Percentiles rank a stretch among this genome's conserved stretches.
phyloP scores from a whole-genome alignment of 2,888 invertebrate species.

The Pyrrhia umbra region DNA sequence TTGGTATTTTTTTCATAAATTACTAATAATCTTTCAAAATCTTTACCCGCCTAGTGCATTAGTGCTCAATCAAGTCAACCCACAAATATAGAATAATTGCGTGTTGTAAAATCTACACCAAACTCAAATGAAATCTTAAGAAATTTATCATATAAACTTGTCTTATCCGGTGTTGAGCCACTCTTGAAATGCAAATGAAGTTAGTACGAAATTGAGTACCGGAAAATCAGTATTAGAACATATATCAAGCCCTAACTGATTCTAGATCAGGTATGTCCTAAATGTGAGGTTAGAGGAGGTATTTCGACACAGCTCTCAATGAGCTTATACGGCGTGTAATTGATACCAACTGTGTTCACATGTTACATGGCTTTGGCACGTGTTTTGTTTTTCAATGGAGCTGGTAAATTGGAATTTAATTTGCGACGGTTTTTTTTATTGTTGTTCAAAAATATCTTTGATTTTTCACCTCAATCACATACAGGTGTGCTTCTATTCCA shows the following conservation, averaged over 20 bases:
- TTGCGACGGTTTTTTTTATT: not conserved
- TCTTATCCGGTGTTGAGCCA: conserved; percentile 34
- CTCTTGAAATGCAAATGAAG: conserved; percentile 43
- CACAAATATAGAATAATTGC: conserved; percentile 9
- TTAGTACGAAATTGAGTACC: conserved; percentile 15
- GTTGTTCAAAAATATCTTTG: too few species aligned
- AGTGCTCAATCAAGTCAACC: conserved; percentile 3
- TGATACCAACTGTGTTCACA: conserved; percentile 23
- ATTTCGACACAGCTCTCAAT: conserved; percentile 38
- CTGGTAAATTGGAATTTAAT: not conserved
- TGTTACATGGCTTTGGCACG: not conserved
- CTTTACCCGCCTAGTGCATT: not conserved
- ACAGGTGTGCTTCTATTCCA: too few species aligned
- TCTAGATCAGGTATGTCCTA: conserved; percentile 30
- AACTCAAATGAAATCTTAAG: conserved; percentile 11
- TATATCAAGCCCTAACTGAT: conserved; percentile 19
- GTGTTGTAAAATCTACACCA: conserved; percentile 13
- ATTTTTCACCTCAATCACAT: too few species aligned
- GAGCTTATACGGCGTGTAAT: conserved; percentile 35
- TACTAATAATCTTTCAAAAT: conserved; percentile 3
- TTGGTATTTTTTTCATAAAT: not conserved
- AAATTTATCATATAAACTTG: conserved; percentile 21
- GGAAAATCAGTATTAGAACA: conserved; percentile 43
- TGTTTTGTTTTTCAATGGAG: conserved; percentile 17
- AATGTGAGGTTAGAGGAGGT: not conserved